phyloP scores from a whole-genome alignment of 2,888 invertebrate species.

The Panzeria rudis region DNA sequence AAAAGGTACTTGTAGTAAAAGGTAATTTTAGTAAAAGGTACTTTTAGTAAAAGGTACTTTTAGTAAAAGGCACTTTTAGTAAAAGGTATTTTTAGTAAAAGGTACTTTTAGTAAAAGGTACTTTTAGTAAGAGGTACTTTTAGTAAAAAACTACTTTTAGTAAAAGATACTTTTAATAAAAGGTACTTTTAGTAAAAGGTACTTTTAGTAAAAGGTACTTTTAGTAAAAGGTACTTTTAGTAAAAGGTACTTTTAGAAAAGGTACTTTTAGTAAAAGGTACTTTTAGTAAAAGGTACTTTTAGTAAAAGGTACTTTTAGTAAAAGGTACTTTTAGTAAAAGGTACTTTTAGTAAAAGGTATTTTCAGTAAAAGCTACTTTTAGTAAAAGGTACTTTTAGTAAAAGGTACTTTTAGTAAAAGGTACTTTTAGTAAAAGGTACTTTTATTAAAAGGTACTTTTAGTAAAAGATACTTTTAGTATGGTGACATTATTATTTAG shows the following conservation, averaged over 20 bases:
- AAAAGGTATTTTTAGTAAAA: too few species aligned
- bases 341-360: neutral
- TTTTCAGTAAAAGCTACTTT: neutral
- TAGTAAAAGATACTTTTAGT: neutral
- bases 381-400: neutral
- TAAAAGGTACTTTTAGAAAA: neutral
- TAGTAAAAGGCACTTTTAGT: too few species aligned
- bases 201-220: neutral
- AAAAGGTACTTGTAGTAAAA: neutral
- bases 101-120: too few species aligned
- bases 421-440: neutral
- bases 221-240: too few species aligned
- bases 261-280: neutral
- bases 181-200: neutral
- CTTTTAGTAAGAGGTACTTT: neutral
- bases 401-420: too few species aligned
- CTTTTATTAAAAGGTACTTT: neutral
- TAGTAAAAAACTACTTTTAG: neutral
- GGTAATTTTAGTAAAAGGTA: neutral
- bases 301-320: neutral
- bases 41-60: too few species aligned
- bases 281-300: neutral
- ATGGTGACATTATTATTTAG: constrained; percentile 7
- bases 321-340: neutral
- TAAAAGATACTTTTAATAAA: too few species aligned